These are phyloP conservation scores for Saturnia japonica DNA, from an alignment of 2,888 invertebrate genomes.

Conservation along the genomic window DNA sequence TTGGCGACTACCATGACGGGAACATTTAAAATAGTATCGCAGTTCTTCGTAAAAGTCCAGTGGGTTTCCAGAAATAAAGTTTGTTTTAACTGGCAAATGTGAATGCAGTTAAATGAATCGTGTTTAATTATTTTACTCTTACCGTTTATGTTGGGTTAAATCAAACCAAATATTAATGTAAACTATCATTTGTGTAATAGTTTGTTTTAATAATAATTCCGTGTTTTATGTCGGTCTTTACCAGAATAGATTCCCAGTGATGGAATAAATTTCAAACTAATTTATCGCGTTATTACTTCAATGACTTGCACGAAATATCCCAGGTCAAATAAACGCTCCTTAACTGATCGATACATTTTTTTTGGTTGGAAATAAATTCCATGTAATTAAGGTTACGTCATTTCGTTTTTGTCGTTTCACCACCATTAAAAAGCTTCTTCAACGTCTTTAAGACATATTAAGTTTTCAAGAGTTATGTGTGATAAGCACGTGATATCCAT, in stretches of 20 bases:
- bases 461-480: constrained; percentile 32
- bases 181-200: not conserved
- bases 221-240: not conserved
- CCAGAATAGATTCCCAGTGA: not conserved
- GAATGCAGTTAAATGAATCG: not conserved
- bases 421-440: not conserved
- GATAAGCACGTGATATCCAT: constrained; percentile 62
- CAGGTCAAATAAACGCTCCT: constrained; percentile 18
- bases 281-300: constrained; percentile 51
- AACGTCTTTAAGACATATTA: not conserved
- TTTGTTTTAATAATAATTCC: no score
- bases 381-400: constrained; percentile 36
- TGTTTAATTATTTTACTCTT: not conserved
- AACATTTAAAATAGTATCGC: constrained; percentile 53
- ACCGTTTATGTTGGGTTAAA: not conserved
- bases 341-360: constrained; percentile 25
- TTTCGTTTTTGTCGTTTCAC: constrained; percentile 32
- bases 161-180: not conserved
- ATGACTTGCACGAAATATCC: constrained; percentile 54
- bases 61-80: constrained; percentile 47
- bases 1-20: constrained; percentile 38
- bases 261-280: constrained; percentile 45
- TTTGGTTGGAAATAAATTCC: constrained; percentile 24
- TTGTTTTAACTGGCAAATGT: constrained; percentile 13
- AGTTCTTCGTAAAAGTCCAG: constrained; percentile 51